Evolutionary conservation across 2,113 vertebrate genomes (phyloP), one percentile per base, ranked within the genome.

Genomic region (Zapus hudsonius): DNA sequence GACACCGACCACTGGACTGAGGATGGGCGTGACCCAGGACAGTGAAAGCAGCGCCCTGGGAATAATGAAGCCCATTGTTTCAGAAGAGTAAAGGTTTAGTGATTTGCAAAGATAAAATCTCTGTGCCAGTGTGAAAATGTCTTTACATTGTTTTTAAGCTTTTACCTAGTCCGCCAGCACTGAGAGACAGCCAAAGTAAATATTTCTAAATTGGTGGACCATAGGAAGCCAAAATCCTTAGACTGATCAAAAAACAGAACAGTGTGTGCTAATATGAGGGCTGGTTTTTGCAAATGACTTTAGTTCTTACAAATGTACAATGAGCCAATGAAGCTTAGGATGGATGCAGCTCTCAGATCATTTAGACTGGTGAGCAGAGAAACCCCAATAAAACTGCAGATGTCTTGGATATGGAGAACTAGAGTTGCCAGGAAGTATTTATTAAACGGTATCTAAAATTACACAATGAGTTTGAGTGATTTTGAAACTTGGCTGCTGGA

Each of bases 401-500:
- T 76, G 57, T 76, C 87, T 95, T 87, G 31, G 33, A 87, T 81
- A 91, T 27, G 23, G 72, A 89, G 61, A 11, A 89, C 25, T 33
- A 89, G 84, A 94, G 2, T 59, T 95, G 90, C 73, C 84, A 87
- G 42, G 36, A 93, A 89, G 40, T 69, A 74, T 47, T 83, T 96
- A 86, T 80, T 76, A 89, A 95, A 13, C 16, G 76, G 31, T 81
- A 81, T 76, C 36, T 89, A 94, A 95, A 96, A 87, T 66, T 81
- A 52, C 38, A 55, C n/a, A 70, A 75, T 44, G n/a, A 22, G 25
- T 80, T 91, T 55, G 11, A 92, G 64, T 86, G 59, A 67, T 88
- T 95, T 84, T 95, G 64, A 55, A 92, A 90, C 84, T 85, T 92
- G 83, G 75, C 80, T 70, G 40, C 67, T 67, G n/a, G 31, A 91